Base-by-base conservation (phyloP, 2,888 invertebrate genomes). In the Cryptocephalus moraei region DNA sequence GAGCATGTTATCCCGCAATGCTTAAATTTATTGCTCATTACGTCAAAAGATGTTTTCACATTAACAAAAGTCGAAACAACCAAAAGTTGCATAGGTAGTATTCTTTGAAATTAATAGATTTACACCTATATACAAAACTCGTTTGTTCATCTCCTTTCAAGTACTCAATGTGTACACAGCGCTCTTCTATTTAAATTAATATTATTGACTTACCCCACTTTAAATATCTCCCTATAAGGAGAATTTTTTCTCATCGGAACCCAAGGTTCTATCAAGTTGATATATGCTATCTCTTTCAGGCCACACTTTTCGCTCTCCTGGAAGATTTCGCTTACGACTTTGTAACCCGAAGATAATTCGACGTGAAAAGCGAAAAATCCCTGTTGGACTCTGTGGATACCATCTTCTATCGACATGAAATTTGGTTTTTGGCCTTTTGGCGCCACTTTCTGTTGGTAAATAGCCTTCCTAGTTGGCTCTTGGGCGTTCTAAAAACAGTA, bases 231-330 rank as follows among this genome's bases (percentile, higher is more conserved):
- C 46, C 73, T 75, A 51, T 72, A 77, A 0, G 74, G 71, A 0
- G 77, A 75, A 8, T 75, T 64, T 58, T 75, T 79, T 59, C 71
- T 74, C 0, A 75, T 73, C 0, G 75, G 73, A 1, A 77, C 62
- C 75, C 75, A 77, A 0, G 79, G 77, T 41, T 76, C 74, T 1
- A 73, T 71, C 46, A 75, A 70, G 53, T 75, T 76, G 33, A 76
- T 70, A 56, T 73, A 77, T 52, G 73, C 72, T 0, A 80, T 75
- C 61, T 83, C 84, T 47, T 78, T 76, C 14, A 86, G 66, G 0
- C 80, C 80, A 61, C 86, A 86, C 62, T 85, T 86, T 64, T 86
- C 81, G 10, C 76, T 76, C 63, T 85, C 85, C 12, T 73, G 70
- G 60, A 80, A 86, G 45, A 77, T 80, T 62, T 81, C 80, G 12